These are phyloP conservation scores for Drosophila baimaii DNA, from an alignment of 1,140 invertebrate species.

Conservation along the genomic window DNA sequence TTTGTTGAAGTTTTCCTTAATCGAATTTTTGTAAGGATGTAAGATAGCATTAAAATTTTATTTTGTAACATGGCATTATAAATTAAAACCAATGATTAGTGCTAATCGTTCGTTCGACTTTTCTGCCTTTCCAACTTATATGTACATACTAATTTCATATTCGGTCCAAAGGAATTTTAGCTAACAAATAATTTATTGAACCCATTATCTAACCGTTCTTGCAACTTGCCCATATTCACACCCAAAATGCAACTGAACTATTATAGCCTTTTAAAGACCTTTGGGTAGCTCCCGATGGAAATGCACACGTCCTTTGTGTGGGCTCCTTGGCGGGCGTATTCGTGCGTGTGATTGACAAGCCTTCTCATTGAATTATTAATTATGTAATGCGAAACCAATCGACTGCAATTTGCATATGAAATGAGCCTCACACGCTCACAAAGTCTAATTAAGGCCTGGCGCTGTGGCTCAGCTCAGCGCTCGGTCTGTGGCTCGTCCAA, in stretches of 20 bases:
- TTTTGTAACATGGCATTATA: not conserved
- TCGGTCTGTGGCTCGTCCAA: slow-evolving; percentile 14
- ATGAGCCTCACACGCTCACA: slow-evolving; percentile 65
- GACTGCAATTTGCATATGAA: slow-evolving; percentile 76
- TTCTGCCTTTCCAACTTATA: not conserved
- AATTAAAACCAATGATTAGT: not conserved
- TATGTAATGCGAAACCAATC: slow-evolving; percentile 81
- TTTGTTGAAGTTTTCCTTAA: no score
- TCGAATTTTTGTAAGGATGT: no score
- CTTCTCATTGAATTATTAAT: slow-evolving; percentile 80
- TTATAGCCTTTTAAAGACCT: not conserved
- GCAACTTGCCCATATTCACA: slow-evolving; percentile 8
- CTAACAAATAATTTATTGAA: slow-evolving; percentile 6
- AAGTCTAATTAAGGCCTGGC: slow-evolving; percentile 64
- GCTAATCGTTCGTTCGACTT: not conserved
- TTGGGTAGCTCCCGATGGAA: not conserved
- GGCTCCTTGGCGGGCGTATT: slow-evolving; percentile 24
- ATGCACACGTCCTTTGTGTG: slow-evolving; percentile 19
- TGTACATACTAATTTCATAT: not conserved
- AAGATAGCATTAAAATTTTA: no score
- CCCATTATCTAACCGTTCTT: not conserved
- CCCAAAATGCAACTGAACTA: slow-evolving; percentile 6
- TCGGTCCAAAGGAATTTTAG: not conserved
- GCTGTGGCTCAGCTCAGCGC: slow-evolving; percentile 13
- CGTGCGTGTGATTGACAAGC: slow-evolving; percentile 74